Evolutionary conservation across 1,140 invertebrate genomes (phyloP).

Genomic region (Pygmarrhopalites habei): DNA sequence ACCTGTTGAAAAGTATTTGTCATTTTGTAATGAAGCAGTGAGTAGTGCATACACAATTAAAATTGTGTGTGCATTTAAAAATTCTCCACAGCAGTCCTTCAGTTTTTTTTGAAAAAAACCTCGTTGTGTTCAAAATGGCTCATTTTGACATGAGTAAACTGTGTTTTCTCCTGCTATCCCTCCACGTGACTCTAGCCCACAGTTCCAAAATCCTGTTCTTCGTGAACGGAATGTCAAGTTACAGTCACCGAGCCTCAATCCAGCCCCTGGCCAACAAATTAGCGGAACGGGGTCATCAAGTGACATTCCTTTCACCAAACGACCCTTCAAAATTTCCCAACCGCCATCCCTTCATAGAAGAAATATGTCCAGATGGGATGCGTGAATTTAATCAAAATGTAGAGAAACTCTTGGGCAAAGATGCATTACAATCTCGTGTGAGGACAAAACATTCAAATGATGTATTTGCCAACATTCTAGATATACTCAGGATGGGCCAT

Average conservation of each 20-base stretch:
- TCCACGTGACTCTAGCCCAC: no score
- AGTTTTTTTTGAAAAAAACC: no score
- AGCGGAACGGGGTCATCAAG: not conserved
- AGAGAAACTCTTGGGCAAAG: not conserved
- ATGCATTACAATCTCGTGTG: not conserved
- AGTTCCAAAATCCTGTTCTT: slow-evolving; percentile 9
- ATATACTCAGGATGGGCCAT: not conserved
- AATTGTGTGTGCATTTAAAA: no score
- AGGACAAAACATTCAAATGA: not conserved
- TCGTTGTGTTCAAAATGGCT: no score
- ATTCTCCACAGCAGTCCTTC: no score
- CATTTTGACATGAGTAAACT: no score
- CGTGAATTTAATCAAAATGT: not conserved
- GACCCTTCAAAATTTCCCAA: not conserved
- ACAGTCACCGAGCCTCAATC: slow-evolving; percentile 6
- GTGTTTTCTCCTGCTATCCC: no score
- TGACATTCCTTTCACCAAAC: not conserved
- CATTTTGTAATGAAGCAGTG: no score
- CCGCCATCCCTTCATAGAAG: not conserved
- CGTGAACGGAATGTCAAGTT: not conserved
- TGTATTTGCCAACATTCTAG: not conserved
- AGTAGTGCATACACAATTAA: no score
- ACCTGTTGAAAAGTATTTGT: no score
- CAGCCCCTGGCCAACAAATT: slow-evolving; percentile 6
- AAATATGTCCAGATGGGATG: not conserved